Base-by-base conservation (phyloP, 2,797 vertebrate species). In the Telmatherina bonti region DNA sequence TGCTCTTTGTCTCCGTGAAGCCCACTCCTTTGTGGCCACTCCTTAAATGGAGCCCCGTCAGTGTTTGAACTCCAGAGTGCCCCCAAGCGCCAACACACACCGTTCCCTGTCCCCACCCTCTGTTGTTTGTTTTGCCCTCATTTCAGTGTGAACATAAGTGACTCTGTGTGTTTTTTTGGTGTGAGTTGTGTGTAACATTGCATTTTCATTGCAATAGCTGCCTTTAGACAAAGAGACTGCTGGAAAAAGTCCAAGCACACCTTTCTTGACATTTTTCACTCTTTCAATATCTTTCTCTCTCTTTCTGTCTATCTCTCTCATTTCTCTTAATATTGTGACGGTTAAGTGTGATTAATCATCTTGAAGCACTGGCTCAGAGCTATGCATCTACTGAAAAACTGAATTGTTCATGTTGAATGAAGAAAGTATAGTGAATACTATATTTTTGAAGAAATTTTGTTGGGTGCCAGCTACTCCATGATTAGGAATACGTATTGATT, bases 71-170 rank as follows among this genome's bases (percentile, higher is more conserved):
- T 88, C 79, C 78, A 55, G 41, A 78, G 79, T 70, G 74, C 85
- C 89, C 90, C 87, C 70, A 57, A 88, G 90, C 89, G 81, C 92
- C 89, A 81, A 77, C 77, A 78, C 76, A 76, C 69, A 84, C 74
- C 64, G 22, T 72, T 80, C 69, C 79, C 72, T 7, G 68, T 85
- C 82, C 81, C 86, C 87, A 85, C 90, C 90, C 87, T 79, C 58
- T 78, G 67, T 81, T 92, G 88, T 93, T 92, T 92, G 92, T 93
- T 90, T 91, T 92, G 89, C 88, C 92, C 90, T 91, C 82, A 85
- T 91, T 92, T 92, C 85, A 85, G 59, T 85, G 82, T 85, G 85
- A 86, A 79, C 88, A 76, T 4, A 24, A 66, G 64, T 7, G 66
- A 60, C 29, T 78, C 0, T 75, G 43, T 51, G 66, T 85, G 63